A percentile compares a stretch with the other conserved stretches of the same genome.
Conservation (phyloP, 1,140 invertebrate genomes). For the Stegodyphus dumicola region DNA sequence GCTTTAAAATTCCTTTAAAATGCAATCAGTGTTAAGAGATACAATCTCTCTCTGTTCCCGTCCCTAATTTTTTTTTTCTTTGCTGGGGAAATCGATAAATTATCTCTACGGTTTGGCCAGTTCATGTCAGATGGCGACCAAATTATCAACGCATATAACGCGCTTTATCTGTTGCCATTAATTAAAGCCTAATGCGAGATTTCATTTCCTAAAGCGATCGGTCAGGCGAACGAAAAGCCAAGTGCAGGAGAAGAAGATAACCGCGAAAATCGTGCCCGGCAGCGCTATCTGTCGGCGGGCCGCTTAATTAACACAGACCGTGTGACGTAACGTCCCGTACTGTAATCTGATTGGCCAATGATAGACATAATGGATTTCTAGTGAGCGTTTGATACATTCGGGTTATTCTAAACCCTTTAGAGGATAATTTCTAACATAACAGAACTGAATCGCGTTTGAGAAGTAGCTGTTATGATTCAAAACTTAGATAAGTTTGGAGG, state of each 20-base stretch:
- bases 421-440: background rate
- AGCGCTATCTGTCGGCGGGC: slow-evolving; percentile 44
- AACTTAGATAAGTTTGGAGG: background rate
- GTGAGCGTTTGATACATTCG: background rate
- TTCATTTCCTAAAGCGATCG: slow-evolving; percentile 61
- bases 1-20: background rate
- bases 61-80: background rate
- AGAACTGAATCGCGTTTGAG: background rate
- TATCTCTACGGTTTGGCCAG: slow-evolving; percentile 15
- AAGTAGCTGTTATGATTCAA: background rate
- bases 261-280: slow-evolving; percentile 21
- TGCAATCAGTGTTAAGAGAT: background rate
- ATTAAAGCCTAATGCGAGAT: slow-evolving; percentile 60
- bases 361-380: slow-evolving; percentile 36
- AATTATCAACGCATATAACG: slow-evolving; percentile 50
- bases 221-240: slow-evolving; percentile 53
- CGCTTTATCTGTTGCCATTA: slow-evolving; percentile 59
- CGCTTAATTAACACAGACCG: slow-evolving; percentile 50
- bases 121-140: background rate
- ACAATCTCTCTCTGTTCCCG: background rate
- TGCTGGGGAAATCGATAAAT: slow-evolving; percentile 8
- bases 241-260: slow-evolving; percentile 55
- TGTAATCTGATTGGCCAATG: slow-evolving; percentile 53
- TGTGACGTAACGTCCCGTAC: slow-evolving; percentile 38
- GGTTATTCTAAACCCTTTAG: background rate